Conservation (phyloP, 2,113 vertebrate genomes). For the Amazona vittata region DNA sequence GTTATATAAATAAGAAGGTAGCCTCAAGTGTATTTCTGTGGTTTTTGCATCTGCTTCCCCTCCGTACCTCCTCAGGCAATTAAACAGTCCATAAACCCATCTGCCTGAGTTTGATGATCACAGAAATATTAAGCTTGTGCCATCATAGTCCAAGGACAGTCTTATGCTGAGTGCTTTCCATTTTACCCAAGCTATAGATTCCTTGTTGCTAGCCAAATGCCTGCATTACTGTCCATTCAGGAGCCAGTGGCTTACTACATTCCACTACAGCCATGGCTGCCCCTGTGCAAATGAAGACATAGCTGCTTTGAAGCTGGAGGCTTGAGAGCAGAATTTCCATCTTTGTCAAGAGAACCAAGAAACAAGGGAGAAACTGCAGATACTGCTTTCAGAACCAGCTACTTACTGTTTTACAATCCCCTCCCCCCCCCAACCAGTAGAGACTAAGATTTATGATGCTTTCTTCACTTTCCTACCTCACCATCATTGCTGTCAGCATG, state of each 20-base stretch:
- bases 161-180: not conserved
- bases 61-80: not conserved
- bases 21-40: not conserved
- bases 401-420: not conserved
- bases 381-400: not conserved
- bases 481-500: not conserved
- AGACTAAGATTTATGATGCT: not conserved
- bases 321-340: not conserved
- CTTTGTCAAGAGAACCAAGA: not conserved
- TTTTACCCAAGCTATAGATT: not conserved
- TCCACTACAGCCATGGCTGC: constrained; percentile 27
- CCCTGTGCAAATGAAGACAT: constrained; percentile 45
- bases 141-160: not conserved
- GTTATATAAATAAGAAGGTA: not conserved
- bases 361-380: not conserved
- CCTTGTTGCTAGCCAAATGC: not conserved
- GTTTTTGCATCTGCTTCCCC: not conserved
- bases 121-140: not conserved
- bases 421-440: not conserved
- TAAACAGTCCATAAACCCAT: not conserved
- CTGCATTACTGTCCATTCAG: not conserved
- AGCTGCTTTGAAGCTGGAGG: constrained; percentile 40
- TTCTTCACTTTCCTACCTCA: constrained; percentile 11
- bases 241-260: not conserved
- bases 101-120: not conserved